Percentiles rank a stretch among this genome's conserved stretches.
phyloP scores from a whole-genome alignment of 1,140 invertebrate species.

The Megalonaias nervosa region DNA sequence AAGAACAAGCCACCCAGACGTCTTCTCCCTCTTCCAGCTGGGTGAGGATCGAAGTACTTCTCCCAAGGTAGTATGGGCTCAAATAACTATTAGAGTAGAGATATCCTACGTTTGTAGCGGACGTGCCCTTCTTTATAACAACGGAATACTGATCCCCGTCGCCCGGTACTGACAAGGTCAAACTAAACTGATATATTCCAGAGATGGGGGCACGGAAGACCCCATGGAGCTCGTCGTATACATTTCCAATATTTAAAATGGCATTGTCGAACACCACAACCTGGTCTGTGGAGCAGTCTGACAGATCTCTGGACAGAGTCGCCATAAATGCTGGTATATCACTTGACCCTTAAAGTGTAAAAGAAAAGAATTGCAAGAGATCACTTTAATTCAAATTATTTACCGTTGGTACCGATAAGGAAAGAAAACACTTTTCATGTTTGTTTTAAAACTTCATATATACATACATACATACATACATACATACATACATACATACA shows the following conservation, averaged over 20 bases:
- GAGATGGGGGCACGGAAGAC: constrained; percentile 13
- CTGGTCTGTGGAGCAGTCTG: constrained; percentile 6
- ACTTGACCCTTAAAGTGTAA: background rate
- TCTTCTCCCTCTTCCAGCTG: constrained; percentile 13
- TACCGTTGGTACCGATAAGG: too few species aligned
- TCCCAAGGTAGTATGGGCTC: background rate
- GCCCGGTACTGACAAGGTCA: background rate
- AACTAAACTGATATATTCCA: constrained; percentile 9
- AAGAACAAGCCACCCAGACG: constrained; percentile 15
- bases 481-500: too few species aligned
- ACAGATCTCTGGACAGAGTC: background rate
- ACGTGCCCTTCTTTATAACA: constrained; percentile 1
- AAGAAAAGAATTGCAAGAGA: too few species aligned
- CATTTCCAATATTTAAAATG: constrained; percentile 10
- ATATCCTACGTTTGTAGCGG: constrained; percentile 10
- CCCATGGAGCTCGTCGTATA: constrained; percentile 9
- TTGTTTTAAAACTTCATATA: too few species aligned
- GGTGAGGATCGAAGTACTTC: constrained; percentile 12
- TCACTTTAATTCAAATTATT: too few species aligned
- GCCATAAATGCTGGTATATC: constrained; percentile 17
- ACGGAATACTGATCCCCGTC: background rate
- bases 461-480: too few species aligned
- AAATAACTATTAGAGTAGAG: constrained; percentile 8
- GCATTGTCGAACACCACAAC: constrained; percentile 12
- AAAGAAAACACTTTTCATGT: too few species aligned